Conservation (phyloP, 2,113 vertebrate genomes). For the Gopherus evgoodei region DNA sequence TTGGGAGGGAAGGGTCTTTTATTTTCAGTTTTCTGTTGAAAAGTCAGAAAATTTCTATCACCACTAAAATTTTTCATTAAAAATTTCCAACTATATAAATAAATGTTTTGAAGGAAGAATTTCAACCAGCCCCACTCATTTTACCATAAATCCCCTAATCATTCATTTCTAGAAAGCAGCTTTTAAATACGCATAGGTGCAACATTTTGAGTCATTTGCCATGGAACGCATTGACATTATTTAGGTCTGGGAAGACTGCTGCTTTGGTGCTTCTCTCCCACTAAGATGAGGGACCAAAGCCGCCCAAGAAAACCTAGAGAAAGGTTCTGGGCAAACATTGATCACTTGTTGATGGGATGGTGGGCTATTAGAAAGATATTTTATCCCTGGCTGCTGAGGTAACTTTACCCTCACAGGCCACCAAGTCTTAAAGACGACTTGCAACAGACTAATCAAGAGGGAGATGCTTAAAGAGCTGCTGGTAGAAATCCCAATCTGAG, state of each 20-base stretch:
- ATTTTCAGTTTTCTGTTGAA: background rate
- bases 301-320: background rate
- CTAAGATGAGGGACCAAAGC: background rate
- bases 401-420: background rate
- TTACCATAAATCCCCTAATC: background rate
- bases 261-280: background rate
- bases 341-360: background rate
- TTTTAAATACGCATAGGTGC: background rate
- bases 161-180: too few species aligned
- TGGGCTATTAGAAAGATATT: background rate
- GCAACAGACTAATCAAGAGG: background rate
- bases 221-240: background rate
- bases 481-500: background rate
- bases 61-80: background rate
- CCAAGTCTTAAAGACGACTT: background rate
- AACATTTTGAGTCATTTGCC: background rate
- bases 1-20: background rate
- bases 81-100: background rate
- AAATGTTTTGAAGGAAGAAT: background rate
- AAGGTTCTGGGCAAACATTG: background rate
- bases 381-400: background rate
- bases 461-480: background rate
- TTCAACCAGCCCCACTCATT: background rate
- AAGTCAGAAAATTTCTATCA: background rate
- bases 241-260: background rate